Evolutionary conservation across 2,888 invertebrate species (phyloP), one percentile per base, ranked within the genome.

Genomic region (Melinaea menophilus): DNA sequence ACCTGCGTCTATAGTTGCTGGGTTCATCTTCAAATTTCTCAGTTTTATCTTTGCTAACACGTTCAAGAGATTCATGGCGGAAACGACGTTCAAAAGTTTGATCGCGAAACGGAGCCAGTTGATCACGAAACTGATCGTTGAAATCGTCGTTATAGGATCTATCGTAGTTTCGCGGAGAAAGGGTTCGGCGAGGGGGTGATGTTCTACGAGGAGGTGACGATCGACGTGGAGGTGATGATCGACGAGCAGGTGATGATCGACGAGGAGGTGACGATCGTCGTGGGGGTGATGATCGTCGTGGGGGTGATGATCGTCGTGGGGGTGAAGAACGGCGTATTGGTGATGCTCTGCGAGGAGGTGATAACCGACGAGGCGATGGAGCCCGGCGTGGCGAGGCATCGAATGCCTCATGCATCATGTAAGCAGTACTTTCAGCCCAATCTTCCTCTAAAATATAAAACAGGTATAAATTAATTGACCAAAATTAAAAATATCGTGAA

Each of bases 371-470:
- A 60, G 55, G 79, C 51, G 55, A 76, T 46, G 61, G 75, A 69
- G 64, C 79, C 76, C 60, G 87, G 77, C 12, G 90, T 79, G 59
- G 85, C 0, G 90, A 90, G 35, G 91, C 85, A 66, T 91, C 91
- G 72, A 92, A 90, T 0, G 91, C 90, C 69, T 91, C 91, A 73
- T 92, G 92, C 91, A 94, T 93, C 82, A 94, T 86, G 77, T 94
- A 94, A 9, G 92, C 92, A 22, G 92, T 92, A 71, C 93, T 93
- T 68, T 92, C 92, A 56, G 92, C 93, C 95, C 95, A 95, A 77
- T 95, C 95, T 75, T 95, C 95, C 85, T 95, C 95, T 95, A 92
- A 7, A 93, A 93, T 70, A 60, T 76, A 58, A 70, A 70, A 75
- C 69, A 76, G 69, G 31, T 46, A 7, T 31, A 33, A 34, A 11